Percentiles rank a stretch among this genome's conserved stretches.
These are phyloP conservation scores for Microchirus variegatus DNA, from an alignment of 2,797 vertebrate genomes.

Conservation along the genomic window DNA sequence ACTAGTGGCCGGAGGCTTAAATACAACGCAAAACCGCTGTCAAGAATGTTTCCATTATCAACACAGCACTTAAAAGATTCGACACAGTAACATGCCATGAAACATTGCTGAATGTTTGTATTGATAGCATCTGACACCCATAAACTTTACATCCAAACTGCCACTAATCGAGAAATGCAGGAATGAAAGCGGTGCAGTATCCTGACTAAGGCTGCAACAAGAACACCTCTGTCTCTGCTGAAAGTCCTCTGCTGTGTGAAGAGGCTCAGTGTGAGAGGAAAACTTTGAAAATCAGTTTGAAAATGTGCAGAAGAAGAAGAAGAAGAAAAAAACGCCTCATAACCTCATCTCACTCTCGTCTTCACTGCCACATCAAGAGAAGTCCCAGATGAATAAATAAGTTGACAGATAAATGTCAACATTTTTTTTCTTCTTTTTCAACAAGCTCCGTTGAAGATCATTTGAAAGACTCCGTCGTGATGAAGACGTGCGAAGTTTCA, in stretches of 20 bases:
- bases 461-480: conserved; percentile 18
- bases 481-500: conserved; percentile 10
- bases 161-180: conserved; percentile 25
- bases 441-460: conserved; percentile 16
- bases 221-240: conserved; percentile 25
- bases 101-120: too few species aligned
- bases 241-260: conserved; percentile 19
- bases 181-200: conserved; percentile 37
- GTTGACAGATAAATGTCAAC: conserved; percentile 25
- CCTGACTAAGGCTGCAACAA: conserved; percentile 34
- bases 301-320: conserved; percentile 17
- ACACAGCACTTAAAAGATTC: too few species aligned
- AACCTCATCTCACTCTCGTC: too few species aligned
- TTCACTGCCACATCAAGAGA: conserved; percentile 9
- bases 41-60: too few species aligned
- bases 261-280: neutral
- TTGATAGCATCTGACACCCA: too few species aligned
- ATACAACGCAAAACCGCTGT: too few species aligned
- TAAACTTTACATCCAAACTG: too few species aligned
- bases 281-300: conserved; percentile 13
- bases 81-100: too few species aligned
- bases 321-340: too few species aligned
- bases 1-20: too few species aligned
- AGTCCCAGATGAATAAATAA: conserved; percentile 30
- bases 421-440: neutral